Evolutionary conservation across 2,888 invertebrate genomes (phyloP).

Genomic region (Drosophila subsilvestris): DNA sequence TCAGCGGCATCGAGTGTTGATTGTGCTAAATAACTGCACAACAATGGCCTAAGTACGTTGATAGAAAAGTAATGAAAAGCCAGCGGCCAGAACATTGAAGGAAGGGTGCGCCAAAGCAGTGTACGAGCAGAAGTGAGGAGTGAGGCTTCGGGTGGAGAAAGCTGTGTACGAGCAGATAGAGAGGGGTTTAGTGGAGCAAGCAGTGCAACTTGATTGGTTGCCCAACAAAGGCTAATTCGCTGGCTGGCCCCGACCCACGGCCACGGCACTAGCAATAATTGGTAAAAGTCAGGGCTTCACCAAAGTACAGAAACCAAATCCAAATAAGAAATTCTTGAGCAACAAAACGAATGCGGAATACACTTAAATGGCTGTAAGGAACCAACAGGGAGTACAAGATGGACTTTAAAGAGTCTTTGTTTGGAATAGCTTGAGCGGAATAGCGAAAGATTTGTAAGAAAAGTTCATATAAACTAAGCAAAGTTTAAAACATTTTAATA

Average conservation of each 20-base stretch:
- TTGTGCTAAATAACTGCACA: slow-evolving; percentile 78
- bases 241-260: slow-evolving; percentile 36
- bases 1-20: slow-evolving; percentile 74
- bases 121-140: slow-evolving; percentile 7
- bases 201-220: slow-evolving; percentile 63
- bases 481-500: no score
- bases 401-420: no score
- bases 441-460: neutral
- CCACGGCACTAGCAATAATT: slow-evolving; percentile 68
- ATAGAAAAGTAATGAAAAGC: slow-evolving; percentile 77
- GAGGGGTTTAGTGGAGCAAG: neutral
- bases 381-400: no score
- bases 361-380: neutral
- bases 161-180: slow-evolving; percentile 23
- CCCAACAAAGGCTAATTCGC: slow-evolving; percentile 77
- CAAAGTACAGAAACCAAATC: slow-evolving; percentile 25
- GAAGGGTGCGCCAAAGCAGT: neutral
- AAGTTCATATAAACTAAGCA: no score
- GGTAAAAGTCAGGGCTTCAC: slow-evolving; percentile 68
- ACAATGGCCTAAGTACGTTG: slow-evolving; percentile 78
- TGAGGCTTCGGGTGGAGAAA: slow-evolving; percentile 10
- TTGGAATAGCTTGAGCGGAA: neutral
- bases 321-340: slow-evolving; percentile 16
- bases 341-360: neutral
- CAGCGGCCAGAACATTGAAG: slow-evolving; percentile 22